These are phyloP conservation scores for Endotricha flammealis DNA, from an alignment of 2,888 invertebrate genomes.

Conservation along the genomic window DNA sequence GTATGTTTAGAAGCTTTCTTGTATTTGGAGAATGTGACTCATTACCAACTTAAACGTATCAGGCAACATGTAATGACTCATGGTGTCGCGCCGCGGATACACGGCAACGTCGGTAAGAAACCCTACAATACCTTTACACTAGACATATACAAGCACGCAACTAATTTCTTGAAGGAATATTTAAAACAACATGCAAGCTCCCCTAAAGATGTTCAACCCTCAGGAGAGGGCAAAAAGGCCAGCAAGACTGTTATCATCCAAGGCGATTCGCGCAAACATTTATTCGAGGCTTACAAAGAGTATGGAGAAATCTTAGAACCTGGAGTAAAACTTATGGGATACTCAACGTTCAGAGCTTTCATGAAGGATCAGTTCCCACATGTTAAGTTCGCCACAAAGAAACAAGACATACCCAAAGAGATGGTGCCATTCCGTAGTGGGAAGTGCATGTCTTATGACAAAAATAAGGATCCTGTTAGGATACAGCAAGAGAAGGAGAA, in stretches of 20 bases:
- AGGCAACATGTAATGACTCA: conserved; percentile 88
- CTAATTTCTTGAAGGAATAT: conserved; percentile 85
- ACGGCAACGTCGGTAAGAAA: conserved; percentile 88
- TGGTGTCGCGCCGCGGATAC: conserved; percentile 86
- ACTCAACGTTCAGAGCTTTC: conserved; percentile 87
- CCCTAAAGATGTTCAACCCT: conserved; percentile 70
- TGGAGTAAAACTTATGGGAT: conserved; percentile 86
- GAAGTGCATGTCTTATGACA: conserved; percentile 75
- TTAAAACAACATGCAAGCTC: conserved; percentile 81
- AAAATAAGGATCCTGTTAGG: conserved; percentile 71
- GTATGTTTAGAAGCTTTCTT: conserved; percentile 88
- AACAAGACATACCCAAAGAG: conserved; percentile 67
- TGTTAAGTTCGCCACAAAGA: conserved; percentile 84
- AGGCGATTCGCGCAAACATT: conserved; percentile 81
- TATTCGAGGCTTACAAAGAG: conserved; percentile 86
- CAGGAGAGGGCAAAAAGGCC: conserved; percentile 69
- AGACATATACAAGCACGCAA: conserved; percentile 87
- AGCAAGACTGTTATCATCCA: conserved; percentile 72
- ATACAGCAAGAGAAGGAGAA: conserved; percentile 72
- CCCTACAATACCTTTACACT: conserved; percentile 88
- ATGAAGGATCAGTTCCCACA: conserved; percentile 90
- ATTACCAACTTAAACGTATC: conserved; percentile 87
- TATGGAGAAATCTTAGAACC: conserved; percentile 84
- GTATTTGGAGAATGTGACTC: conserved; percentile 88
- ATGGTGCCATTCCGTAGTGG: conserved; percentile 74